A percentile compares a stretch with the other conserved stretches of the same genome.
Evolutionary conservation across 2,113 vertebrate genomes (phyloP).

Genomic region (Petaurus breviceps): DNA sequence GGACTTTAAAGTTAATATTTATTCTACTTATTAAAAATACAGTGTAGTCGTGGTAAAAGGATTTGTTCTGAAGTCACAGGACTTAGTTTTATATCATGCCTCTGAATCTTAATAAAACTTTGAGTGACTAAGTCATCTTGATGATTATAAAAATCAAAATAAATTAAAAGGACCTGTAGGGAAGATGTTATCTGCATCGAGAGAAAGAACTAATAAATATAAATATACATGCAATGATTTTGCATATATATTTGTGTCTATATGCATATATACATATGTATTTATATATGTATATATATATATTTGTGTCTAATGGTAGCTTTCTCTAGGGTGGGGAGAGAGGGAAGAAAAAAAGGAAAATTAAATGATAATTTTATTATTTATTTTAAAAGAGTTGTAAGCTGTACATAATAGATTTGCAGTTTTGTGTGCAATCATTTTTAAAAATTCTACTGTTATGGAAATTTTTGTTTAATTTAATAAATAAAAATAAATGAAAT

Average conservation of each 20-base stretch:
- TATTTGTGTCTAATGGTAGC: no score
- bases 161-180: not conserved
- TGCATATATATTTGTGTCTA: no score
- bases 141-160: not conserved
- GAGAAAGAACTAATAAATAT: not conserved
- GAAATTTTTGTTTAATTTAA: not conserved
- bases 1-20: not conserved
- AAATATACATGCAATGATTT: no score
- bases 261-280: not conserved
- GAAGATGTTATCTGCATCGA: not conserved
- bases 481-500: not conserved
- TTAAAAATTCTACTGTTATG: no score
- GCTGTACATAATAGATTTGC: not conserved
- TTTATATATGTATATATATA: not conserved
- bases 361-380: not conserved
- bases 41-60: not conserved
- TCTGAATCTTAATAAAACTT: not conserved
- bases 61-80: not conserved
- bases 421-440: no score
- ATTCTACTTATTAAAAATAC: not conserved
- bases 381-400: not conserved
- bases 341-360: not conserved
- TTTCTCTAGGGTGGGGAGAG: no score
- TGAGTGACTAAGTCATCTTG: not conserved
- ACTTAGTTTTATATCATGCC: not conserved